phyloP scores from a whole-genome alignment of 2,797 vertebrate genomes.

The Lacerta bilineata region DNA sequence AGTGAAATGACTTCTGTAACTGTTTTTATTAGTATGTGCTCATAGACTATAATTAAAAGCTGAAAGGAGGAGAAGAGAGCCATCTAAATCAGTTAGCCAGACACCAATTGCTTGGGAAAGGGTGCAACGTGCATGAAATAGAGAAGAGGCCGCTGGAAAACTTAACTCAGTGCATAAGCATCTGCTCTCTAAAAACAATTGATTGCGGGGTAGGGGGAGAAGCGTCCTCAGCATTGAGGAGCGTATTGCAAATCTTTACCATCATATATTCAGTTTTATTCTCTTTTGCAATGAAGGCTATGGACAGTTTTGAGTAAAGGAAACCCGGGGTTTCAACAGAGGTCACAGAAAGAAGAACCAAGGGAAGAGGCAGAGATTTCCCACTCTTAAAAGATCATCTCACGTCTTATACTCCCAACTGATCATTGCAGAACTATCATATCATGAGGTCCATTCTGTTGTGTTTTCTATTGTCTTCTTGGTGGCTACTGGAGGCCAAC shows the following conservation, averaged over 20 bases:
- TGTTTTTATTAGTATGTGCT: slow-evolving; percentile 69
- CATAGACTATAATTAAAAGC: slow-evolving; percentile 70
- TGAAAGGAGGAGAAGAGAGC: slow-evolving; percentile 58
- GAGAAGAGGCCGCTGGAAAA: slow-evolving; percentile 16
- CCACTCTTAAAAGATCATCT: no score
- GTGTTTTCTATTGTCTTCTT: no score
- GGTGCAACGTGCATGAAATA: slow-evolving; percentile 39
- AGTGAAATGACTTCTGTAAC: slow-evolving; percentile 70
- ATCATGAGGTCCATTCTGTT: no score
- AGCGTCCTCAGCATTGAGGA: not conserved
- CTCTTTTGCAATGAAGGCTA: not conserved
- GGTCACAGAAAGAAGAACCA: not conserved
- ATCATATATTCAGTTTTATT: not conserved
- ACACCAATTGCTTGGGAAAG: slow-evolving; percentile 54
- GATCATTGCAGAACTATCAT: no score
- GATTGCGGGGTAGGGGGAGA: not conserved
- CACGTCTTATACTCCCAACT: no score
- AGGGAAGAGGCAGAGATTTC: not conserved
- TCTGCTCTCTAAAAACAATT: not conserved
- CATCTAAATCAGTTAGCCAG: slow-evolving; percentile 48
- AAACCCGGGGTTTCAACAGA: not conserved
- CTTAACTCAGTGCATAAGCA: not conserved
- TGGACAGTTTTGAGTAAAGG: not conserved
- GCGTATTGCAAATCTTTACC: slow-evolving; percentile 10
- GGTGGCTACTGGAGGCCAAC: no score